Evolutionary conservation across 2,113 vertebrate species (phyloP).

Genomic region (Geococcyx californianus): DNA sequence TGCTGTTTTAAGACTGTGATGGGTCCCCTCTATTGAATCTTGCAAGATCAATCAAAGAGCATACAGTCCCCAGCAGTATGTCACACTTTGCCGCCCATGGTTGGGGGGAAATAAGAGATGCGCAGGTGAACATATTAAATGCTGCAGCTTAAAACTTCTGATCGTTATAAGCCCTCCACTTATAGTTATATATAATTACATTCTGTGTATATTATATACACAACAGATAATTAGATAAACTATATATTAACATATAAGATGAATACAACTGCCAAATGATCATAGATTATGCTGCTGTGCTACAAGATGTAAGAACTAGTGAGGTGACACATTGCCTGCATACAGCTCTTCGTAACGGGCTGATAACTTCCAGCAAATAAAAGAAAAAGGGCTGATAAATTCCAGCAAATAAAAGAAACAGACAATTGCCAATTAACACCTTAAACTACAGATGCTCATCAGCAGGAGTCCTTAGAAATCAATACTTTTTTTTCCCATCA

Average conservation of each 20-base stretch:
- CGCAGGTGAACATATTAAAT: neutral
- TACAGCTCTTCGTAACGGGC: neutral
- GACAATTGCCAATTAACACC: neutral
- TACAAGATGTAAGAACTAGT: neutral
- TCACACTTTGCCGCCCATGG: neutral
- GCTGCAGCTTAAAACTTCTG: neutral
- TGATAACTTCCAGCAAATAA: neutral
- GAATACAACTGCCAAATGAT: neutral
- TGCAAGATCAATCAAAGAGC: neutral
- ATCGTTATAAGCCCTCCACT: accelerated
- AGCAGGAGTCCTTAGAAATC: neutral
- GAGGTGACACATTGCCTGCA: neutral
- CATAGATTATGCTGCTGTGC: neutral
- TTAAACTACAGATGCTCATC: neutral
- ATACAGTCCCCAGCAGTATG: neutral
- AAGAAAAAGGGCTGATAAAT: neutral
- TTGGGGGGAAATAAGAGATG: neutral
- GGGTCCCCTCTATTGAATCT: neutral
- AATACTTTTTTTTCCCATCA: neutral
- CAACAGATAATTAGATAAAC: neutral
- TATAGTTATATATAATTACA: neutral
- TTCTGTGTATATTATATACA: neutral
- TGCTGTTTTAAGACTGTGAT: neutral
- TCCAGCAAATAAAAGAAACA: neutral
- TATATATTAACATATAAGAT: neutral